Evolutionary conservation across 2,797 vertebrate genomes (phyloP), one percentile per base, ranked within the genome.

Genomic region (Staurois parvus): DNA sequence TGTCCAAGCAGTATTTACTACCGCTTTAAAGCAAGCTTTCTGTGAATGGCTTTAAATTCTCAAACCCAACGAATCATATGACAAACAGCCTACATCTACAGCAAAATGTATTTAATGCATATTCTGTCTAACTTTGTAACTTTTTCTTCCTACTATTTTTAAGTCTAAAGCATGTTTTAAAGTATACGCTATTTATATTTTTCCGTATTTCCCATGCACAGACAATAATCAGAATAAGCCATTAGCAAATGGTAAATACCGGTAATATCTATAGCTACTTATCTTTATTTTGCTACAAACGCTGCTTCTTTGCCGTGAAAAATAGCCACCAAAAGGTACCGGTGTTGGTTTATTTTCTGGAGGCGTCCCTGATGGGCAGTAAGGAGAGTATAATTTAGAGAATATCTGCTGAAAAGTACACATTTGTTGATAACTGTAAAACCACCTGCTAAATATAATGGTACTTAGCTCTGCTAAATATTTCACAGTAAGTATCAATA

Each of bases 381-480:
- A 77, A 76, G 30, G 26, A 34, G 52, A 72, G 79, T 48, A 72
- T 70, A 72, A 72, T 82, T 76, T 86, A 76, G 52, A 77, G 72
- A 10, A 75, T 32, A 76, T 80, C 70, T 59, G 72, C 64, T 62
- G 72, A 81, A 81, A 85, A 80, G 48, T 34, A 86, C 79, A 77
- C 64, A 80, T 85, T 85, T 76, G 72, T 67, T 81, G 85, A 77
- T 77, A 86, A 82, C 79, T 77, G 79, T 76, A 82, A 76, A 82
- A 86, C 79, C 79, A 81, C 72, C 84, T 80, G 70, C 84, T 80
- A 80, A 67, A 64, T 85, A 80, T 85, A 85, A 85, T 73, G 74
- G 77, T 80, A 75, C 84, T 74, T 69, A 81, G 79, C 28, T 11
- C 59, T 72, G 79, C 73, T 76, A 82, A 86, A 86, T 86, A 82